Conservation (phyloP, 2,113 vertebrate species). For the Prinia subflava region DNA sequence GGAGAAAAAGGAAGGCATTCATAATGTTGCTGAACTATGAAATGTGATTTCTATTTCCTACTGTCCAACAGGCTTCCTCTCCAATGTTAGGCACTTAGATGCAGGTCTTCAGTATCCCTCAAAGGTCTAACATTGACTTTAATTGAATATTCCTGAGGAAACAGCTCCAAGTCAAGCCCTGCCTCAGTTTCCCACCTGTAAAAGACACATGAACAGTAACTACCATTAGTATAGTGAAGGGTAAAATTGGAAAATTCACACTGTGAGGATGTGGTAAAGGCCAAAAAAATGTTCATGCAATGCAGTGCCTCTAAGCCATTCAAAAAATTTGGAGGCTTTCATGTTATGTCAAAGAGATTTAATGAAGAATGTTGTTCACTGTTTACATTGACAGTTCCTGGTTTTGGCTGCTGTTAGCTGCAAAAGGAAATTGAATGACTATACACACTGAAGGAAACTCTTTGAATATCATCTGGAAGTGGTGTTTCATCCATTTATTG, state of each 20-base stretch:
- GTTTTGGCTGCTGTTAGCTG: neutral
- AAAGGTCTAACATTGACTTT: neutral
- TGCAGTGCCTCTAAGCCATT: neutral
- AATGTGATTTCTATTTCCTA: neutral
- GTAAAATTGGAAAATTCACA: neutral
- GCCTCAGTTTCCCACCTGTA: neutral
- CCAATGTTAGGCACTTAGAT: neutral
- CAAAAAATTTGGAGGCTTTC: neutral
- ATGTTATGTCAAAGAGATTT: neutral
- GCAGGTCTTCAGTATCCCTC: neutral
- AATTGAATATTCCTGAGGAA: neutral
- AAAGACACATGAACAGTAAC: neutral
- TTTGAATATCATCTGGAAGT: neutral
- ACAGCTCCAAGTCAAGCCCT: neutral
- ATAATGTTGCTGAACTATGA: neutral
- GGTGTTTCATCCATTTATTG: neutral
- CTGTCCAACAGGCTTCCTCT: neutral
- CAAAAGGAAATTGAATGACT: neutral
- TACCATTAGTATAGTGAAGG: neutral
- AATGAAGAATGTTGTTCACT: neutral
- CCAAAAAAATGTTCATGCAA: neutral
- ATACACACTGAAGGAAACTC: neutral
- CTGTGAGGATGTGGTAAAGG: neutral
- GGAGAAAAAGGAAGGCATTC: neutral
- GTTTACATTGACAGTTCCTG: neutral